A percentile compares a stretch with the other conserved stretches of the same genome.
Conservation (phyloP, 2,888 invertebrate genomes). For the Tipula confusa region DNA sequence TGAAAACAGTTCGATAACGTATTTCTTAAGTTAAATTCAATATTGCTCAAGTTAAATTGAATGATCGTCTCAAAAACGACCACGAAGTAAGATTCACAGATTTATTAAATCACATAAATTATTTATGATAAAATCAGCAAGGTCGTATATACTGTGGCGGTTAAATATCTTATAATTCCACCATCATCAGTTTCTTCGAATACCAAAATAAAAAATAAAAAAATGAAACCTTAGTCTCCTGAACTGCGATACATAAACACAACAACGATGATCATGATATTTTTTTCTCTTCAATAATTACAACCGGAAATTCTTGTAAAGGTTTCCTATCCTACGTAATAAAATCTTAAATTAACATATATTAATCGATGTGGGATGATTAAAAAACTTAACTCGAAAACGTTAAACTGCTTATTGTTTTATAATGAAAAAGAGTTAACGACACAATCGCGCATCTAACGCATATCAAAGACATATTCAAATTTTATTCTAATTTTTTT, state of each 20-base stretch:
- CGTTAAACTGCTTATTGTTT: background rate
- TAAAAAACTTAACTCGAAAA: background rate
- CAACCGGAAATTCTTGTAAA: background rate
- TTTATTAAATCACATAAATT: background rate
- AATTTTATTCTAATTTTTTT: conserved; percentile 4
- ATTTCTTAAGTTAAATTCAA: no score
- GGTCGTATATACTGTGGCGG: background rate
- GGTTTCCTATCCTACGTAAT: background rate
- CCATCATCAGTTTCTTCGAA: background rate
- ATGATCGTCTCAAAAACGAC: background rate
- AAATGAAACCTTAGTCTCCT: background rate
- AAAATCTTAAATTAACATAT: background rate
- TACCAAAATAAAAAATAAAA: background rate
- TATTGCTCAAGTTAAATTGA: background rate
- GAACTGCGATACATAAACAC: background rate
- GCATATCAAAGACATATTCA: background rate
- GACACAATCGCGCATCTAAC: background rate
- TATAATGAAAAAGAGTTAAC: background rate
- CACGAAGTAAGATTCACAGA: background rate
- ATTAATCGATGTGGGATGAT: conserved; percentile 5
- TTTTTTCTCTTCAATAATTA: background rate
- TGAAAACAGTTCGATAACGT: no score
- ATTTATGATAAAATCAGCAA: background rate
- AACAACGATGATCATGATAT: background rate
- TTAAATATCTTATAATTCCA: background rate